Conservation (phyloP, 2,113 vertebrate species). For the Casuarius casuarius region DNA sequence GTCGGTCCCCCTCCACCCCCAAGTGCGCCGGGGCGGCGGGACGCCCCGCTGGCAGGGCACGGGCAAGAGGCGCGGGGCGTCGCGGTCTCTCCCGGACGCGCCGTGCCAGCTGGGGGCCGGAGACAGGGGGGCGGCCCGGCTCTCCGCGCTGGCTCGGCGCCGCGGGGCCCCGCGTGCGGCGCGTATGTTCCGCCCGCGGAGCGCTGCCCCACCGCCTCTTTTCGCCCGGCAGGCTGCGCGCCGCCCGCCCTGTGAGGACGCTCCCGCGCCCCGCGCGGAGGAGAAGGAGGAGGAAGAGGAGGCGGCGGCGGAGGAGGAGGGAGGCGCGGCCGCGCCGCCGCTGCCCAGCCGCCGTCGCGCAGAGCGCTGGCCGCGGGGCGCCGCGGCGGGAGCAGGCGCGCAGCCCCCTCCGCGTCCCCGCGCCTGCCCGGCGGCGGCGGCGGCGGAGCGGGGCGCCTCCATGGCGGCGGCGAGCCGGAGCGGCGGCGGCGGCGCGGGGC, state of each 20-base stretch:
- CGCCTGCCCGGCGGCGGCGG: background rate
- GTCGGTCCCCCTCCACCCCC: background rate
- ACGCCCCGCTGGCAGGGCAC: background rate
- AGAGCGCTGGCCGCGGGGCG: constrained; percentile 37
- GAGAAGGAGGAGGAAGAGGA: background rate
- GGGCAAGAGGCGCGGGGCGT: background rate
- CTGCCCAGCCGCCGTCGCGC: constrained; percentile 28
- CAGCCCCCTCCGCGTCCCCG: background rate
- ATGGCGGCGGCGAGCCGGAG: constrained; percentile 32
- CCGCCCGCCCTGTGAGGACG: constrained; percentile 54
- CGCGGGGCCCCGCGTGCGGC: no score
- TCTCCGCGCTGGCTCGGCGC: no score
- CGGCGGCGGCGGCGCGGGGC: background rate
- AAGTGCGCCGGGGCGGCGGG: background rate
- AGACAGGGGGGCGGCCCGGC: background rate
- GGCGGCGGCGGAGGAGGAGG: background rate
- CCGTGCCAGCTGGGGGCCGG: background rate
- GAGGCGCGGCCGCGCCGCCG: constrained; percentile 32
- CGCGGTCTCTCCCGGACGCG: background rate
- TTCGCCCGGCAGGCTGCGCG: constrained; percentile 64
- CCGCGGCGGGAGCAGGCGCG: background rate
- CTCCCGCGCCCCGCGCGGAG: constrained; percentile 11
- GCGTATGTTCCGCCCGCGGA: no score
- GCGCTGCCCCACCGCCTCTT: constrained; percentile 11
- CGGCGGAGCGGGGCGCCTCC: background rate